Evolutionary conservation across 2,888 invertebrate species (phyloP).

Genomic region (Rotaria macrura): DNA sequence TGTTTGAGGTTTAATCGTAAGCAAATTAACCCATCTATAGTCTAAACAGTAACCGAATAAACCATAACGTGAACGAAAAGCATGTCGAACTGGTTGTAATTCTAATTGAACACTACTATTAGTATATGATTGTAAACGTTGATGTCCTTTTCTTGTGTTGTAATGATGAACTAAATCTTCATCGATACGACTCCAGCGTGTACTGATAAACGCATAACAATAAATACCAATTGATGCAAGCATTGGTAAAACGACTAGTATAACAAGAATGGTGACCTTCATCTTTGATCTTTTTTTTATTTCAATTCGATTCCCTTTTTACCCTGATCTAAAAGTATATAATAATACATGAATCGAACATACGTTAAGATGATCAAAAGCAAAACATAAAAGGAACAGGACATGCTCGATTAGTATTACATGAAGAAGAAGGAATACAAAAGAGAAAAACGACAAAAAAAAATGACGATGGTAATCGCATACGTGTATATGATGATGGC

Average conservation of each 20-base stretch:
- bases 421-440: not conserved
- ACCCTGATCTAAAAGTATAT: not conserved
- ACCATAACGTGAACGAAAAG: slow-evolving; percentile 2
- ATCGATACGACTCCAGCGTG: not conserved
- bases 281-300: not conserved
- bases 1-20: not conserved
- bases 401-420: not conserved
- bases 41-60: not conserved
- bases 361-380: not conserved
- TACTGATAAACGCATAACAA: not conserved
- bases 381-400: not conserved
- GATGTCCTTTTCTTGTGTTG: not conserved
- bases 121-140: not conserved
- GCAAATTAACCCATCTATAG: slow-evolving; percentile 10
- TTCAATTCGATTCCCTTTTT: not conserved
- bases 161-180: not conserved
- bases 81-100: not conserved
- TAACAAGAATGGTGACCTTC: not conserved
- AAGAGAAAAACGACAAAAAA: not conserved
- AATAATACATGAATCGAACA: not conserved
- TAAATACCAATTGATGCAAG: not conserved
- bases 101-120: not conserved
- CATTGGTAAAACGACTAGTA: not conserved
- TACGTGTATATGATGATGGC: not conserved
- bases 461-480: not conserved